Percentiles rank a stretch among this genome's conserved stretches.
Evolutionary conservation across 2,113 vertebrate genomes (phyloP).

Genomic region (Coracopsis vasa): DNA sequence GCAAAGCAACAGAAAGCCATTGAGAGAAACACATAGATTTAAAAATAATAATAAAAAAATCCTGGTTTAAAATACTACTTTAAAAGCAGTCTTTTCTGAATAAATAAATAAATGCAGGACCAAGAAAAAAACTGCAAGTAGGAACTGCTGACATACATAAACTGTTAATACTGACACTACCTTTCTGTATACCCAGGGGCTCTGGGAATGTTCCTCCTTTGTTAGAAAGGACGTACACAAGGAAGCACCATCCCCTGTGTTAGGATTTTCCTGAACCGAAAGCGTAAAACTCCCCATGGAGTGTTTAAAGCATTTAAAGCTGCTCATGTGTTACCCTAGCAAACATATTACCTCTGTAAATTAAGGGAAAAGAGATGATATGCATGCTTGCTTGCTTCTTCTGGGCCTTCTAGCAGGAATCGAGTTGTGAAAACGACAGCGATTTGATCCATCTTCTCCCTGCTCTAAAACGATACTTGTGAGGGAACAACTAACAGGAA

Average conservation of each 20-base stretch:
- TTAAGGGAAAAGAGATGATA: not conserved
- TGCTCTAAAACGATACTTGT: accelerated
- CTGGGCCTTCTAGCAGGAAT: not conserved
- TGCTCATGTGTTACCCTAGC: not conserved
- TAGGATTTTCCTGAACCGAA: not conserved
- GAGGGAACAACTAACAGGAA: not conserved
- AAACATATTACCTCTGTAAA: not conserved
- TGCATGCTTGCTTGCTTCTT: not conserved
- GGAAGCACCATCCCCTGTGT: accelerated
- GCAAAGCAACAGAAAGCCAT: not conserved
- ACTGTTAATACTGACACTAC: not conserved
- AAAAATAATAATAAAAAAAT: not conserved
- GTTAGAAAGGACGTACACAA: not conserved
- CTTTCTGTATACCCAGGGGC: not conserved
- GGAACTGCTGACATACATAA: not conserved
- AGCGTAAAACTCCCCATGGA: not conserved
- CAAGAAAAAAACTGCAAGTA: not conserved
- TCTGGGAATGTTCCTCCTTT: accelerated
- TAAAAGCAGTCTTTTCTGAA: not conserved
- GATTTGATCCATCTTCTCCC: not conserved
- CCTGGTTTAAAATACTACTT: not conserved
- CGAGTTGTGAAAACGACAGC: not conserved
- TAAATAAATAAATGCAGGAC: not conserved
- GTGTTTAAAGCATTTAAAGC: not conserved
- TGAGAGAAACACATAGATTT: not conserved